These are phyloP conservation scores for Polymixis lichenea DNA, from an alignment of 2,888 invertebrate genomes.

Conservation along the genomic window DNA sequence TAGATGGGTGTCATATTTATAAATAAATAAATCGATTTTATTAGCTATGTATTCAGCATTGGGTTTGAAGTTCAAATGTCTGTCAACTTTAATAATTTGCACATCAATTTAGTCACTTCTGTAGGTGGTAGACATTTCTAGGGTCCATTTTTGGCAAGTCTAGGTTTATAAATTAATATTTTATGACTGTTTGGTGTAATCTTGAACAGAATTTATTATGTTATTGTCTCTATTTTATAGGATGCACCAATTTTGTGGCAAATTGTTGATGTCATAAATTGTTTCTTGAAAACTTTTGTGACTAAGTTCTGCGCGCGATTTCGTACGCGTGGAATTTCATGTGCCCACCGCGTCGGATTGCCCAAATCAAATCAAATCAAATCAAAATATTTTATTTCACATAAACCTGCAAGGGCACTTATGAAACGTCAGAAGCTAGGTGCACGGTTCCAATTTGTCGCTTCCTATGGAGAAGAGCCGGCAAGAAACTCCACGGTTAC, in stretches of 20 bases:
- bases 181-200: conserved; percentile 1
- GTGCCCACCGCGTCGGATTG: too few species aligned
- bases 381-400: too few species aligned
- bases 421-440: too few species aligned
- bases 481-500: too few species aligned
- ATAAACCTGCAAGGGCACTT: too few species aligned
- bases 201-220: conserved; percentile 1
- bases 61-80: conserved; percentile 5
- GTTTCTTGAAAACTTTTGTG: neutral
- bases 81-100: conserved; percentile 21
- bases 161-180: conserved; percentile 31
- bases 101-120: conserved; percentile 36
- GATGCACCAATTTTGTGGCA: neutral
- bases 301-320: too few species aligned
- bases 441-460: too few species aligned
- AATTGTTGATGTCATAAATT: conserved; percentile 1
- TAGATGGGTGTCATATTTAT: neutral
- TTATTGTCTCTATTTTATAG: conserved; percentile 1
- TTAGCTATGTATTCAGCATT: neutral
- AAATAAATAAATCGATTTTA: neutral
- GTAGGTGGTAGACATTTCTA: conserved; percentile 31
- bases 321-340: too few species aligned
- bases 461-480: too few species aligned
- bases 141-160: conserved; percentile 15
- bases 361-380: too few species aligned